Evolutionary conservation across 2,888 invertebrate genomes (phyloP).

Genomic region (Phragmatobia fuliginosa): DNA sequence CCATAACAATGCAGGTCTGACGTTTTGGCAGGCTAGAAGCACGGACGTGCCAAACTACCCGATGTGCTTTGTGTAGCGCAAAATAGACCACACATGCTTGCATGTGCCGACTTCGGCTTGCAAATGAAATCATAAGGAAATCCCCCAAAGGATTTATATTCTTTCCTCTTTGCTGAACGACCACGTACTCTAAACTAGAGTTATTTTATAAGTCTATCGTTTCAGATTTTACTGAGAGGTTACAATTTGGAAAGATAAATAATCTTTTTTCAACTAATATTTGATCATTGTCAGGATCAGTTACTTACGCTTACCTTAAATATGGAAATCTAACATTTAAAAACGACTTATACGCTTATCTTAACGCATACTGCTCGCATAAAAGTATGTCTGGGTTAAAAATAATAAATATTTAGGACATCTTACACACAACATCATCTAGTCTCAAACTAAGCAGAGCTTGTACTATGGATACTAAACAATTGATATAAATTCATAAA

Average conservation of each 20-base stretch:
- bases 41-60: conserved; percentile 71
- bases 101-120: conserved; percentile 43
- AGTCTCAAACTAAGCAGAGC: too few species aligned
- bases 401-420: too few species aligned
- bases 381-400: too few species aligned
- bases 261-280: neutral
- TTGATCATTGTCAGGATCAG: neutral
- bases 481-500: too few species aligned
- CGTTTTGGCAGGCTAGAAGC: conserved; percentile 59
- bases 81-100: conserved; percentile 60
- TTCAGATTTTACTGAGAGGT: conserved; percentile 25
- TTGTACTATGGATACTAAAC: too few species aligned
- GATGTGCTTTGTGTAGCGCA: conserved; percentile 65
- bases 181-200: conserved; percentile 17
- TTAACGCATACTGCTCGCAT: neutral
- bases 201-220: conserved; percentile 39
- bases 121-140: conserved; percentile 54
- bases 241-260: neutral
- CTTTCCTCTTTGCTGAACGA: conserved; percentile 23
- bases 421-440: too few species aligned
- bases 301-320: too few species aligned
- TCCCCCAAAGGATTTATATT: conserved; percentile 44
- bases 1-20: conserved; percentile 65
- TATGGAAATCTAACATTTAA: neutral
- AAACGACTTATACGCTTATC: neutral